Percentiles rank a stretch among this genome's conserved stretches.
These are phyloP conservation scores for Pelecanoides urinatrix DNA, from an alignment of 2,113 vertebrate species.

Conservation along the genomic window DNA sequence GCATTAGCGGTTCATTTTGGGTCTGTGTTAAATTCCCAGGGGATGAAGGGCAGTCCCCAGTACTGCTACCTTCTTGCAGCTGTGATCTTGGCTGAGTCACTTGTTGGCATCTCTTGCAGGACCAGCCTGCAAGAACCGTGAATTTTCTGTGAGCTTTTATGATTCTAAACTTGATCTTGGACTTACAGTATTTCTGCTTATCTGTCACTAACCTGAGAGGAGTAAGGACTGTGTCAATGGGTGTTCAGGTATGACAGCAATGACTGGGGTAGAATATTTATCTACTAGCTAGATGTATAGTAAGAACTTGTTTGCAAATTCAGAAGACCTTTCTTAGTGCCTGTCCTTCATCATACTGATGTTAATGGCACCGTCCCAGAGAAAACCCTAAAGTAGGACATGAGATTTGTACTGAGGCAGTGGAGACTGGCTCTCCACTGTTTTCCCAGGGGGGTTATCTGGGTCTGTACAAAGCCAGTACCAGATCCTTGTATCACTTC, in stretches of 20 bases:
- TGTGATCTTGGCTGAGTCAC: not conserved
- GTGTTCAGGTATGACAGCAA: slow-evolving; percentile 15
- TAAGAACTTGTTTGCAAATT: not conserved
- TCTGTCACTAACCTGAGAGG: not conserved
- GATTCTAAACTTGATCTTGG: not conserved
- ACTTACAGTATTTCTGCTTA: slow-evolving; percentile 3
- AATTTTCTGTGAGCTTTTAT: not conserved
- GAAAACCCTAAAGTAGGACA: not conserved
- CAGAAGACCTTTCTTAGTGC: not conserved
- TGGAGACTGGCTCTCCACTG: not conserved
- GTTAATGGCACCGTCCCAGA: not conserved
- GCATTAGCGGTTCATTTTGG: not conserved
- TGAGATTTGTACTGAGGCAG: not conserved
- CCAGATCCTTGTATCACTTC: not conserved
- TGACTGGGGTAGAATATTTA: slow-evolving; percentile 3
- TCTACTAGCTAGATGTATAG: not conserved
- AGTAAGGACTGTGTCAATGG: not conserved
- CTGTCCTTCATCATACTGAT: not conserved
- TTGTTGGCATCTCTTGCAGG: not conserved
- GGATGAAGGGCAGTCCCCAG: not conserved
- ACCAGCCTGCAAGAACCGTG: not conserved
- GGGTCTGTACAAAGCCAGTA: not conserved
- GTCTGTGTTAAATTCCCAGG: not conserved
- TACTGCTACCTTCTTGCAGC: not conserved
- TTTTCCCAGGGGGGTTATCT: not conserved